Base-by-base conservation (phyloP, 2,888 invertebrate genomes). In the Aphrophora alni region DNA sequence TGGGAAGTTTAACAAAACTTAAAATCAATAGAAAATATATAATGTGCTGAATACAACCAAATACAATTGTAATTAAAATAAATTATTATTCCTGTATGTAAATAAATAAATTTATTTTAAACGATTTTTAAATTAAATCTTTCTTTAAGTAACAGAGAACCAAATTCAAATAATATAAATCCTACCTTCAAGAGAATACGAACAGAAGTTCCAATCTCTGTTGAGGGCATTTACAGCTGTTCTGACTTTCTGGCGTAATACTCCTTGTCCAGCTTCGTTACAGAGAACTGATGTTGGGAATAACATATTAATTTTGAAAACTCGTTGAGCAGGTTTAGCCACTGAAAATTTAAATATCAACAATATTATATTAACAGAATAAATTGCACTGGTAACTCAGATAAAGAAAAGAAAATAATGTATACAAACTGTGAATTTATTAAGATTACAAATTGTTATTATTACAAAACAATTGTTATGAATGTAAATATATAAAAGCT, bases 271-370 rank as follows among this genome's bases (percentile, higher is more conserved):
- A 27, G 98, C 98, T 88, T 97, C 96, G 86, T 98, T 98, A 87
- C 98, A 98, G 7, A 98, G 93, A 0, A 98, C 97, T n/a, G 97
- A 96, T 81, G 97, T 97, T 83, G 98, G 97, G 95, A 98, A 98
- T 85, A 97, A 91, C 95, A 98, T 96, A 82, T 94, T 93, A 82
- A 98, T 93, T 87, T 95, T 95, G 90, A 98, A 97, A 0, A 98
- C 97, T 81, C 98, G 92, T 87, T 98, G 98, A n/a, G 98, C 98
- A 26, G 97, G 93, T 86, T 95, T 94, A 7, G 97, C 92, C 82
- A 94, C 95, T 95, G 88, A 84, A 89, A 87, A 33, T 33, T 5
- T 5, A 33, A 33, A 33, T 33, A 5, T 33, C 4, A 59, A 59
- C 59, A 59, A 14, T 44, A 44, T 10, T 17, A 28, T 73, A 10